These are phyloP conservation scores for Amiota communis DNA, from an alignment of 2,888 invertebrate species.

Conservation along the genomic window DNA sequence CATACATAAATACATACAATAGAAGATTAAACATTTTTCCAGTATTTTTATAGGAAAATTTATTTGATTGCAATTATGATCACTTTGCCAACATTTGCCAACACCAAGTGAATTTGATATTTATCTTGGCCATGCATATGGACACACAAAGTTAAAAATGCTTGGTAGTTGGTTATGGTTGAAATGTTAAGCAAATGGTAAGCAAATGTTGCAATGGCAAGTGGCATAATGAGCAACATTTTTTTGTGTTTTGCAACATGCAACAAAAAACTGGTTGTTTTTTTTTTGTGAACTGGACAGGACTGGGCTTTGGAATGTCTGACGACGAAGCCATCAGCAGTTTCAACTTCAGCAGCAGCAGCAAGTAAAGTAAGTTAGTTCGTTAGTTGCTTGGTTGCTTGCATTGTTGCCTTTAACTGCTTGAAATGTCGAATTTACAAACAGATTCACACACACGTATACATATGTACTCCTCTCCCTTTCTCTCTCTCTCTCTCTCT, in stretches of 20 bases:
- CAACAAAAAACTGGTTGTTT: background rate
- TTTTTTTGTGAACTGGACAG: background rate
- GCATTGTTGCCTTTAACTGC: slow-evolving; percentile 20
- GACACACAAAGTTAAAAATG: background rate
- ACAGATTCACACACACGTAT: background rate
- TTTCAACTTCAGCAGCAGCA: no score
- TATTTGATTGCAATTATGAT: no score
- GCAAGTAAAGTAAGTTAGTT: slow-evolving; percentile 44
- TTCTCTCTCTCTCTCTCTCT: slow-evolving; percentile 8
- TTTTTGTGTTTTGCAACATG: background rate
- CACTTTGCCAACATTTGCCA: background rate
- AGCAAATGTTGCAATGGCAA: slow-evolving; percentile 25
- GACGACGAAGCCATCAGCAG: no score
- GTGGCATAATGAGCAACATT: slow-evolving; percentile 33
- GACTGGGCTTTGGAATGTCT: no score
- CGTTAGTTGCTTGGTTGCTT: slow-evolving; percentile 47
- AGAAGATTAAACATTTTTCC: no score
- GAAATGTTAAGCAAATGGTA: slow-evolving; percentile 13
- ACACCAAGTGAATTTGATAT: background rate
- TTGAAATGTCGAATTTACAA: background rate
- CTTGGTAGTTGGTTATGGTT: slow-evolving; percentile 2
- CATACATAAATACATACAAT: no score
- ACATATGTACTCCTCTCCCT: background rate
- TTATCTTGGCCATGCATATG: background rate
- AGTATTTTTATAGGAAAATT: no score